Evolutionary conservation across 1,140 invertebrate genomes (phyloP), one percentile per base, ranked within the genome.

Genomic region (Littorina saxatilis): DNA sequence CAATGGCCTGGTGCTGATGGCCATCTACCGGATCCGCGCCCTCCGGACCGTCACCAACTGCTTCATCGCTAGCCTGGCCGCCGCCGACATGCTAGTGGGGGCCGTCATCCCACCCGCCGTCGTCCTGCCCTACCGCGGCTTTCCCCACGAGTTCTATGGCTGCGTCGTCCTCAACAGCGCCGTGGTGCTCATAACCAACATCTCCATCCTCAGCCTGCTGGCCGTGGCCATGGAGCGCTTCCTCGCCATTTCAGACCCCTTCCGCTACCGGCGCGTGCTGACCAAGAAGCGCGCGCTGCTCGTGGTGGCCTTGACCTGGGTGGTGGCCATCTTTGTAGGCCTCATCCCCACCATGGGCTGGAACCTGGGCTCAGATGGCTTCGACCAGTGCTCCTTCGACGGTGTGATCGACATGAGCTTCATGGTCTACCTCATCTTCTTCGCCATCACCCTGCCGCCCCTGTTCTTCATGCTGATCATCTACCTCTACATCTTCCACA

Each of bases 1-100:
- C 43, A 93, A 93, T 82, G 61, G 86, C 23, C 75, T 93, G 29
- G 93, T 93, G 7, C 86, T 92, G 29, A 72, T 91, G 17, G 92
- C 92, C 9, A 92, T 93, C 83, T 82, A 79, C 7, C 89, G 85
- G 50, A 91, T 92, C 63, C 83, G 79, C n/a, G 82, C 85, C 39
- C 85, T 93, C 23, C 92, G 91, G 63, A 93, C 92, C 37, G 86
- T 92, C 37, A 93, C 93, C 80, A 93, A 93, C 84, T 92, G 89
- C 70, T 93, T 93, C 78, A 91, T 94, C n/a, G 92, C 91, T 29
- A 92, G 90, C 76, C 86, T 93, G 32, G 92, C 93, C 0, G 50
- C 91, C 5, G 93, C 93, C 9, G 93, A 93, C 81, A 80, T 93
- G 23, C 81, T 93, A 1, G 93, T 93, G 40, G 91, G 91, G 17